These are phyloP conservation scores for Clarias fuscus DNA, from an alignment of 2,797 vertebrate genomes.

Conservation along the genomic window DNA sequence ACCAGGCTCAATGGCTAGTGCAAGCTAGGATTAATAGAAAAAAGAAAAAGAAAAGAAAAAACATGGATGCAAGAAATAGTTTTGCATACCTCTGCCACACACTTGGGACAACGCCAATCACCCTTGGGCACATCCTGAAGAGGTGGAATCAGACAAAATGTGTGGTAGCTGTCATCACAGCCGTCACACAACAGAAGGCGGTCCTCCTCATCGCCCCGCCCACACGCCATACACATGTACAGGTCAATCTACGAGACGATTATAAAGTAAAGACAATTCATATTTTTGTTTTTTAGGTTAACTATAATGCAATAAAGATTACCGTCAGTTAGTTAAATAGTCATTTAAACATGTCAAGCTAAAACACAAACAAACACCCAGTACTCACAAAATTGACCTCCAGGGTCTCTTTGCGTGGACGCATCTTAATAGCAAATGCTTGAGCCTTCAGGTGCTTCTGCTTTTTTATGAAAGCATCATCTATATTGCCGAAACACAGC, in stretches of 20 bases:
- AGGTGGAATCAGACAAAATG: slow-evolving; percentile 96
- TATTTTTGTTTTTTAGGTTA: background rate
- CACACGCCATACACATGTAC: slow-evolving; percentile 95
- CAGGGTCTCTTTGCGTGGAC: slow-evolving; percentile 91
- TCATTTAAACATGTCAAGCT: background rate
- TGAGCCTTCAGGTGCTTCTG: slow-evolving; percentile 90
- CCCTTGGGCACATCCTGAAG: slow-evolving; percentile 96
- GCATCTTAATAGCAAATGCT: slow-evolving; percentile 96
- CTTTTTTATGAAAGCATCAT: slow-evolving; percentile 85
- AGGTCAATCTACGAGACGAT: slow-evolving; percentile 85
- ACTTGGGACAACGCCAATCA: slow-evolving; percentile 98
- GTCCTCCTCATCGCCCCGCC: slow-evolving; percentile 96
- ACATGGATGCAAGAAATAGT: background rate
- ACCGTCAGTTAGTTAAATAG: too few relatives aligned
- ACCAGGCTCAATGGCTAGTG: too few relatives aligned
- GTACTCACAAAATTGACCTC: slow-evolving; percentile 97
- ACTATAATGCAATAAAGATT: background rate
- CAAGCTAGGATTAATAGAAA: background rate
- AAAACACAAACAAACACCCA: background rate
- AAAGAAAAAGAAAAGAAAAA: background rate
- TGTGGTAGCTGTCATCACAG: slow-evolving; percentile 99
- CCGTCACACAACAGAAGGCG: slow-evolving; percentile 94
- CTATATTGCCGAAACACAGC: slow-evolving; percentile 67
- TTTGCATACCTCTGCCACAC: slow-evolving; percentile 89
- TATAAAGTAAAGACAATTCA: background rate